Percentiles rank a stretch among this genome's conserved stretches.
Evolutionary conservation across 2,888 invertebrate species (phyloP).

Genomic region (Trileptium ribeirensis): DNA sequence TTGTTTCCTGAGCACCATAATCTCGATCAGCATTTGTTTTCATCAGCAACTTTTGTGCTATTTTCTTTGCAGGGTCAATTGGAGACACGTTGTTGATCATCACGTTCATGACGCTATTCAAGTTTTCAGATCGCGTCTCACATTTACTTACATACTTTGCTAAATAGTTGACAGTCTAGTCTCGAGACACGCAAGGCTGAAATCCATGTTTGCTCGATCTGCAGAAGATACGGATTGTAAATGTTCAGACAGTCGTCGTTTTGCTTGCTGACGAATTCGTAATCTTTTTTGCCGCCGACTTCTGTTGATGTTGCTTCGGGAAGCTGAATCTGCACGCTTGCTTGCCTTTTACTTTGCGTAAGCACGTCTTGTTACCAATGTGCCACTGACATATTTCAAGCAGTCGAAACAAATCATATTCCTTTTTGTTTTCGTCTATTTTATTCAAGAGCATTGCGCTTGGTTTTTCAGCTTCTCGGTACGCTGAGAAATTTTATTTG

Average conservation of each 20-base stretch:
- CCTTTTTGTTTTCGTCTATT: neutral
- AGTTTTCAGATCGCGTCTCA: neutral
- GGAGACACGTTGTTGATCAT: neutral
- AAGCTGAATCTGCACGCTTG: neutral
- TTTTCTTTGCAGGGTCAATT: neutral
- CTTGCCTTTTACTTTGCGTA: neutral
- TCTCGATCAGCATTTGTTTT: neutral
- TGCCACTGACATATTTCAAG: neutral
- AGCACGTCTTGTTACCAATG: neutral
- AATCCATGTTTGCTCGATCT: neutral
- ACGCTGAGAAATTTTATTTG: neutral
- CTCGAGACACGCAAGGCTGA: neutral
- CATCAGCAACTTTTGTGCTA: neutral
- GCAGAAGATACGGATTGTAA: neutral
- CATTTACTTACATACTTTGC: neutral
- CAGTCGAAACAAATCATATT: neutral
- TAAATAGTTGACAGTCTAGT: neutral
- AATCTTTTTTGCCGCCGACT: neutral
- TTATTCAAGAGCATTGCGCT: neutral
- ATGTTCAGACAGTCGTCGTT: neutral
- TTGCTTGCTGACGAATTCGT: neutral
- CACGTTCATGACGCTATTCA: neutral
- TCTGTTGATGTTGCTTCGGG: neutral
- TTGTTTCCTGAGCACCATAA: neutral
- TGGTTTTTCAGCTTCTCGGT: neutral